Evolutionary conservation across 2,888 invertebrate species (phyloP), one percentile per base, ranked within the genome.

Genomic region (Eupeodes latifasciatus): DNA sequence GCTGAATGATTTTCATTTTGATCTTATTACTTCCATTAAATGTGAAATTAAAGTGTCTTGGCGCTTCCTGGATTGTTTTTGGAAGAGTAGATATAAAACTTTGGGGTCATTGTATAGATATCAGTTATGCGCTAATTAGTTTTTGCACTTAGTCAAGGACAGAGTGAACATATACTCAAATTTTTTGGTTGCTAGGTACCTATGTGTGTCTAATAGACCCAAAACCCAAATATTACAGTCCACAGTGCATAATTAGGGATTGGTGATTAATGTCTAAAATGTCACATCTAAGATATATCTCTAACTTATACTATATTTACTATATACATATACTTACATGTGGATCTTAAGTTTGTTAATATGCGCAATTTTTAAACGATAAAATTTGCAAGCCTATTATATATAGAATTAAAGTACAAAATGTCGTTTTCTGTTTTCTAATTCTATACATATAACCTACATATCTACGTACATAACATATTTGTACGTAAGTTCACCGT

Each of bases 291-390:
- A 11, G 16, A 14, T 27, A 27, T 9, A 27, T 27, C 27, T 27
- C 1, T 2, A 3, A 27, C 7, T 2, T 57, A 5, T 1, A 27
- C 5, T 55, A 10, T 19, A 16, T 27, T 27, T 2, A 27, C n/a
- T n/a, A n/a, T n/a, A n/a, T n/a, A n/a, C n/a, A n/a, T n/a, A n/a
- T n/a, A n/a, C 9, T 7, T 55, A 19, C 5, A 10, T 55, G 11
- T 34, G 34, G 14, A 36, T 11, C 40, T 16, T 44, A 6, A 51
- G 34, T 6, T 27, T 27, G 4, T 53, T 53, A 7, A 19, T 71
- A 19, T 71, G 71, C 55, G 71, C 55, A 71, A 55, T 71, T 55
- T 71, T 19, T 36, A 16, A 19, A 40, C 16, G 11, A 40, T 55
- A 19, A 27, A 71, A 0, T 55, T 5, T 51, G 27, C 47, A 69